Percentiles rank a stretch among this genome's conserved stretches.
phyloP scores from a whole-genome alignment of 2,888 invertebrate genomes.

The Pecten maximus region DNA sequence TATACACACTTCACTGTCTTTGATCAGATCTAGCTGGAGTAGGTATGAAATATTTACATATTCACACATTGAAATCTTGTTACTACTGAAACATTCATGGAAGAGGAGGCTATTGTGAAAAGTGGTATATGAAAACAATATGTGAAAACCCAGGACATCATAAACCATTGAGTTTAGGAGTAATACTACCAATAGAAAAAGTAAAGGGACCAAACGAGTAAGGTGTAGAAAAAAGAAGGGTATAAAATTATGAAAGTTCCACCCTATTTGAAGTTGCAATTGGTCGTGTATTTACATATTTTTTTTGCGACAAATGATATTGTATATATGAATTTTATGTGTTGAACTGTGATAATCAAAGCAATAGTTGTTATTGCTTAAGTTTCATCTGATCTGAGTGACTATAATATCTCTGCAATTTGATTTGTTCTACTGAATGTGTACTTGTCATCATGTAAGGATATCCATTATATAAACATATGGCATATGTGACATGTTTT shows the following conservation, averaged over 20 bases:
- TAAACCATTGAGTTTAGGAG: background rate
- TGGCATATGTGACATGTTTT: background rate
- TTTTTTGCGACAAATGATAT: background rate
- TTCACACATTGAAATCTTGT: background rate
- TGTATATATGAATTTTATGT: slow-evolving; percentile 26
- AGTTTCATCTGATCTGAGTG: slow-evolving; percentile 24
- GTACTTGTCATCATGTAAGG: background rate
- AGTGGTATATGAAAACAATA: background rate
- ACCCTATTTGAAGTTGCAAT: background rate
- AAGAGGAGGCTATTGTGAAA: background rate
- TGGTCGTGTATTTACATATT: background rate
- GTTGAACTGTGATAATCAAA: slow-evolving; percentile 12
- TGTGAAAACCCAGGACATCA: background rate
- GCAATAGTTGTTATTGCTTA: slow-evolving; percentile 14
- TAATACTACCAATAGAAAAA: background rate
- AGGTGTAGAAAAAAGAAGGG: background rate
- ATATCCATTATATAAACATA: background rate
- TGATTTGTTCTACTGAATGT: background rate
- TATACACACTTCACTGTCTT: background rate
- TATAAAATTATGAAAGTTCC: background rate
- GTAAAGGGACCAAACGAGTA: background rate
- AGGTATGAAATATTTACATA: slow-evolving; percentile 23
- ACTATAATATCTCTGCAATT: slow-evolving; percentile 16
- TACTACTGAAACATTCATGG: background rate
- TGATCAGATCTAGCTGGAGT: background rate